phyloP scores from a whole-genome alignment of 1,140 invertebrate species.

The Trinorchestia longiramus region DNA sequence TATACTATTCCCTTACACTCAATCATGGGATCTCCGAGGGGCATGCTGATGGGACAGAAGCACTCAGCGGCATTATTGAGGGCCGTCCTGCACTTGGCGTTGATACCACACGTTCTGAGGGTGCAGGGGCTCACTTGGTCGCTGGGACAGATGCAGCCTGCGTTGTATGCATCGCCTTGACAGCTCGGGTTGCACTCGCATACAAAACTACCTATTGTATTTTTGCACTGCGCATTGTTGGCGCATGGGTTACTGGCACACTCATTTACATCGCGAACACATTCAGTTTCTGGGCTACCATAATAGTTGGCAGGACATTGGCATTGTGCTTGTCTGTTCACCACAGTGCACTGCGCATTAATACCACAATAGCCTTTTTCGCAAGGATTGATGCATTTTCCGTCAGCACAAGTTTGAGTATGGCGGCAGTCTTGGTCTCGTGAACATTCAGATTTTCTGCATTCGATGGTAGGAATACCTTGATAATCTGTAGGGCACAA shows the following conservation, averaged over 20 bases:
- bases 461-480: slow-evolving; percentile 68
- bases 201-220: slow-evolving; percentile 78
- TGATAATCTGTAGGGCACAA: slow-evolving; percentile 77
- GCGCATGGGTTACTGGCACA: slow-evolving; percentile 82
- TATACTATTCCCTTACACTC: slow-evolving; percentile 76
- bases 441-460: slow-evolving; percentile 80
- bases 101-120: slow-evolving; percentile 81
- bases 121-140: slow-evolving; percentile 77
- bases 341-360: slow-evolving; percentile 88
- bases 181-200: slow-evolving; percentile 85
- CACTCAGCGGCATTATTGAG: slow-evolving; percentile 79
- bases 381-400: slow-evolving; percentile 86
- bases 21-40: slow-evolving; percentile 84
- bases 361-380: slow-evolving; percentile 81
- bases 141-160: slow-evolving; percentile 81
- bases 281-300: slow-evolving; percentile 85
- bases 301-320: slow-evolving; percentile 86
- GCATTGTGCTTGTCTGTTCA: slow-evolving; percentile 82
- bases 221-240: slow-evolving; percentile 83
- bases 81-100: slow-evolving; percentile 80
- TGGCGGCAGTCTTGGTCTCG: slow-evolving; percentile 82
- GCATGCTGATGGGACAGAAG: slow-evolving; percentile 84
- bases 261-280: slow-evolving; percentile 79
- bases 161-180: slow-evolving; percentile 81
- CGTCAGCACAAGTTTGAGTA: slow-evolving; percentile 82